Percentiles rank a stretch among this genome's conserved stretches.
These are phyloP conservation scores for Allygus modestus DNA, from an alignment of 2,888 invertebrate species.

Conservation along the genomic window DNA sequence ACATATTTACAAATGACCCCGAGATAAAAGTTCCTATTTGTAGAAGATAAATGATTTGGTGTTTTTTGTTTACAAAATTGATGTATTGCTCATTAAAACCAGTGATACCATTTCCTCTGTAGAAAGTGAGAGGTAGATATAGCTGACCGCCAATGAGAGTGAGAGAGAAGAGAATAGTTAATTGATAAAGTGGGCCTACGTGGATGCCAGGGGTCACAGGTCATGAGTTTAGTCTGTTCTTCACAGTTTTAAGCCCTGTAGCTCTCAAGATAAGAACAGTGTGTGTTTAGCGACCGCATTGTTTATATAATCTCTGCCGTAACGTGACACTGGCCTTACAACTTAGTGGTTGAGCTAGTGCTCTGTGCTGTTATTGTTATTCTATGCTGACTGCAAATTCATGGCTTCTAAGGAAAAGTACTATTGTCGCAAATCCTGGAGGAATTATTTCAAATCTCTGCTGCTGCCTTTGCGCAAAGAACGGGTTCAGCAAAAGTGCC, in stretches of 20 bases:
- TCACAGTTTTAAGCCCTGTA: background rate
- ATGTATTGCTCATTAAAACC: conserved; percentile 5
- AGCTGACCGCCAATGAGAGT: background rate
- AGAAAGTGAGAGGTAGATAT: background rate
- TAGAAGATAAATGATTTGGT: background rate
- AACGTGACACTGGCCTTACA: conserved; percentile 9
- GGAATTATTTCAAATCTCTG: conserved; percentile 52
- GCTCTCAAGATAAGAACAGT: conserved; percentile 7
- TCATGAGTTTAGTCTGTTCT: background rate
- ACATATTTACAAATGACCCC: conserved; percentile 7
- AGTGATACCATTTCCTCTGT: background rate
- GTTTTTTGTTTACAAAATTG: conserved; percentile 4
- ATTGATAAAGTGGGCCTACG: conserved; percentile 55
- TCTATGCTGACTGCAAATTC: conserved; percentile 8
- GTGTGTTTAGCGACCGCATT: background rate
- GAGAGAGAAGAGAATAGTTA: conserved; percentile 43
- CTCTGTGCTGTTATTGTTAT: background rate
- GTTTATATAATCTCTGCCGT: conserved; percentile 30
- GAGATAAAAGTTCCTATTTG: background rate
- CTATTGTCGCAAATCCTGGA: conserved; percentile 60
- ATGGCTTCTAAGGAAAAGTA: conserved; percentile 41
- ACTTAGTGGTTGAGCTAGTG: background rate
- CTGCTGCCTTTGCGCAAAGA: conserved; percentile 48
- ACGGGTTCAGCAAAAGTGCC: conserved; percentile 20
- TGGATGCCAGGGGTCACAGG: background rate